A percentile compares a stretch with the other conserved stretches of the same genome.
Conservation (phyloP, 64 coral and sea anemone species). For the Pocillopora damicornis region DNA sequence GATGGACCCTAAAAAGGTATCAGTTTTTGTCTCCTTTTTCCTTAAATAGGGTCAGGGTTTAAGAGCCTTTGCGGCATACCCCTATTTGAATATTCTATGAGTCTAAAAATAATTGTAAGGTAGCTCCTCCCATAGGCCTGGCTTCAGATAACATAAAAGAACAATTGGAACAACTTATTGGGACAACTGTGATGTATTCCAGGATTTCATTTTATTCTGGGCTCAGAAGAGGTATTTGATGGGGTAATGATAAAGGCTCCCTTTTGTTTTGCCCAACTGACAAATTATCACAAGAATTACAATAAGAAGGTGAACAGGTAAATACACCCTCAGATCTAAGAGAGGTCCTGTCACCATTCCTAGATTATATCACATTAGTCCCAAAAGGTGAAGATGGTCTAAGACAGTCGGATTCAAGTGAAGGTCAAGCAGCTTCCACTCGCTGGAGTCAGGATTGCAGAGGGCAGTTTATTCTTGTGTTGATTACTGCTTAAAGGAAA, state of each 20-base stretch:
- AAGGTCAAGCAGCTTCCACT: neutral
- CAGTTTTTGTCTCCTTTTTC: neutral
- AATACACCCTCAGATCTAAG: neutral
- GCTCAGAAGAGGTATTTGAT: neutral
- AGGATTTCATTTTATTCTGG: no score
- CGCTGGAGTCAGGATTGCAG: slow-evolving; percentile 18
- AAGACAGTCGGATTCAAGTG: neutral
- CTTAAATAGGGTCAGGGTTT: neutral
- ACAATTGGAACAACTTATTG: no score
- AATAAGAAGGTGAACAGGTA: neutral
- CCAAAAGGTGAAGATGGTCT: neutral
- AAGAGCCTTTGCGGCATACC: neutral
- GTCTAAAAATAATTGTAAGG: neutral
- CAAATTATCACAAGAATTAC: neutral
- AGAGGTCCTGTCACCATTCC: neutral
- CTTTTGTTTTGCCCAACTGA: neutral
- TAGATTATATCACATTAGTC: neutral
- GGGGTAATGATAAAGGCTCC: neutral
- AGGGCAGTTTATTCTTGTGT: slow-evolving; percentile 19
- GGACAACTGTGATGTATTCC: no score
- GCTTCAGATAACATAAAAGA: no score
- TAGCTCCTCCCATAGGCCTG: no score
- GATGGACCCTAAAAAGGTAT: neutral
- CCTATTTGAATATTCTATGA: neutral
- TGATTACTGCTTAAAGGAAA: slow-evolving; percentile 40